phyloP scores from a whole-genome alignment of 2,113 vertebrate genomes.

The Dicentrarchus labrax region DNA sequence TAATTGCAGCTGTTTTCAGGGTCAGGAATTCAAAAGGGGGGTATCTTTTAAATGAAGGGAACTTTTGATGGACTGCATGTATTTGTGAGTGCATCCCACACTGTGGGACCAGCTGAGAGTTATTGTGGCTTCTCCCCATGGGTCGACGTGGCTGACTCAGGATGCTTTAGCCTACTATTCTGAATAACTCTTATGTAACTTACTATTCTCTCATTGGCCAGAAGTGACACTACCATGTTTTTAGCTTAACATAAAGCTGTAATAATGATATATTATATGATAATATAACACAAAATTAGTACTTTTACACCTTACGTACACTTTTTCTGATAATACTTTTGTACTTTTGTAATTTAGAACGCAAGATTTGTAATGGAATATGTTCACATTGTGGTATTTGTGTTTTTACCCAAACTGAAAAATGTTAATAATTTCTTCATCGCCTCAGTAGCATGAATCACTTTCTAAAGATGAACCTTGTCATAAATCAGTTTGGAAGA shows the following conservation, averaged over 20 bases:
- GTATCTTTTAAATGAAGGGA: not conserved
- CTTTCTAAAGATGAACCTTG: not conserved
- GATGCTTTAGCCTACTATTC: not conserved
- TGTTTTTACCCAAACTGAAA: not conserved
- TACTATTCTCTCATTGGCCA: not conserved
- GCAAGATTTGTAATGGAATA: not conserved
- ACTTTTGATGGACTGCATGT: constrained; percentile 44
- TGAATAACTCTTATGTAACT: not conserved
- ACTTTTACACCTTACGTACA: not conserved
- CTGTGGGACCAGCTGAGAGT: constrained; percentile 1
- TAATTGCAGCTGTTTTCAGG: constrained; percentile 53
- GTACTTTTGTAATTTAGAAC: too few relatives aligned
- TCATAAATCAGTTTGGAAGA: not conserved
- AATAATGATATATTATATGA: not conserved
- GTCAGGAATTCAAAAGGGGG: constrained; percentile 21
- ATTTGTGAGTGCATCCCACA: constrained; percentile 11
- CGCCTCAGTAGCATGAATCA: not conserved
- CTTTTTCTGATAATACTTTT: not conserved
- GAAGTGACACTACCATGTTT: not conserved
- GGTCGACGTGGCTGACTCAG: not conserved
- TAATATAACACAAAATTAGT: not conserved
- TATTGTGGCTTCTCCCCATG: constrained; percentile 26
- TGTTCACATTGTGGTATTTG: not conserved
- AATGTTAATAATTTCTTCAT: too few relatives aligned
- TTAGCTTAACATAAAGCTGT: not conserved